Conservation (phyloP, 2,888 invertebrate species). For the Corbicula japonica region DNA sequence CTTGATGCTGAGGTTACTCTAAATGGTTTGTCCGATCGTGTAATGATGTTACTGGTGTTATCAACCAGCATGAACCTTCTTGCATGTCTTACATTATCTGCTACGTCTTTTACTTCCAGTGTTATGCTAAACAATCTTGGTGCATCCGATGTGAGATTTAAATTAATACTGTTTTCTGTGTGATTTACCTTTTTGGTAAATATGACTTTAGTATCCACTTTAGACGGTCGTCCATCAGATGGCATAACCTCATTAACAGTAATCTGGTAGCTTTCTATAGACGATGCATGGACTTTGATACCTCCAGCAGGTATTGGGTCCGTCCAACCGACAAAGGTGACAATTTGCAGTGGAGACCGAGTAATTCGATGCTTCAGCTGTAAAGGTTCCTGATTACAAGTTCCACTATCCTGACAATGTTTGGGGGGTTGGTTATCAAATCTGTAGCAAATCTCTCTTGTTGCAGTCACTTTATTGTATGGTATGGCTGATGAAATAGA, state of each 20-base stretch:
- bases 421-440: conserved; percentile 25
- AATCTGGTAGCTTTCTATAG: conserved; percentile 46
- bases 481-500: not conserved
- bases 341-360: not conserved
- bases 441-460: conserved; percentile 21
- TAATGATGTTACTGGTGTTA: conserved; percentile 40
- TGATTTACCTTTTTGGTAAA: not conserved
- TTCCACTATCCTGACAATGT: conserved; percentile 16
- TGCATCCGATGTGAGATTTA: conserved; percentile 27
- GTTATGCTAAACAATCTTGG: conserved; percentile 10
- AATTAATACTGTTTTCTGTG: not conserved
- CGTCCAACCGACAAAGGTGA: conserved; percentile 49
- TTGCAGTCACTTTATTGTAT: conserved; percentile 7
- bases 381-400: conserved; percentile 39
- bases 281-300: conserved; percentile 18
- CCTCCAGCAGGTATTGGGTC: conserved; percentile 47
- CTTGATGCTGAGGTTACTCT: too few relatives aligned
- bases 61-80: conserved; percentile 67
- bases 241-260: not conserved
- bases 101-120: conserved; percentile 51
- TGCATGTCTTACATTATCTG: conserved; percentile 56
- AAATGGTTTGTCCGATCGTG: conserved; percentile 19
- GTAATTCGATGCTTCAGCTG: conserved; percentile 31
- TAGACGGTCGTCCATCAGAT: not conserved
- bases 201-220: not conserved